Percentiles rank a stretch among this genome's conserved stretches.
These are phyloP conservation scores for Teleogryllus oceanicus DNA, from an alignment of 2,888 invertebrate species.

Conservation along the genomic window DNA sequence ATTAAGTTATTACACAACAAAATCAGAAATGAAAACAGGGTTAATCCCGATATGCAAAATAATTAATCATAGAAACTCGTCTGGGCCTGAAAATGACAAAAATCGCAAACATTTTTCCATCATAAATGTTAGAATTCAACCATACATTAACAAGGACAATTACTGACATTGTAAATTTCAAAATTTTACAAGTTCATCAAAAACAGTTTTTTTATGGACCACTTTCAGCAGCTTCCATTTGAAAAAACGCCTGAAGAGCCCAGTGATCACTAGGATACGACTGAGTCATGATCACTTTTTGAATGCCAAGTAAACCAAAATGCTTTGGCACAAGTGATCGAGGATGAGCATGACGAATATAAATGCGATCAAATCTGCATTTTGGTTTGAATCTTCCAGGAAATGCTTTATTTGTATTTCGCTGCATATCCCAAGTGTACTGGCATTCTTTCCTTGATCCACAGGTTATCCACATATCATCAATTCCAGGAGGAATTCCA, in stretches of 20 bases:
- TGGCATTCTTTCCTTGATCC: slow-evolving; percentile 52
- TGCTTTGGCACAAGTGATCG: slow-evolving; percentile 46
- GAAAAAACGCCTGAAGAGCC: slow-evolving; percentile 49
- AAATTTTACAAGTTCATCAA: too few species aligned
- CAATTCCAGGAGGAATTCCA: slow-evolving; percentile 47
- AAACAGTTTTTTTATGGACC: not conserved
- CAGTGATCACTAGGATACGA: slow-evolving; percentile 58
- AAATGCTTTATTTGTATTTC: slow-evolving; percentile 54
- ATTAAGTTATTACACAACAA: too few species aligned
- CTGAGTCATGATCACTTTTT: slow-evolving; percentile 49
- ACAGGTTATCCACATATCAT: slow-evolving; percentile 54
- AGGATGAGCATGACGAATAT: slow-evolving; percentile 44
- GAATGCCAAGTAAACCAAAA: slow-evolving; percentile 54
- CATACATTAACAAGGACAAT: too few species aligned
- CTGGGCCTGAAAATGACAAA: too few species aligned
- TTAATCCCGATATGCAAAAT: too few species aligned
- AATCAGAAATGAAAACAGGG: too few species aligned
- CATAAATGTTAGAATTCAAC: too few species aligned
- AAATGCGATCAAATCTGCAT: slow-evolving; percentile 55
- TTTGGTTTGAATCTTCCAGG: slow-evolving; percentile 46
- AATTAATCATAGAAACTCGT: too few species aligned
- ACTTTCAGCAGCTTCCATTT: slow-evolving; percentile 30
- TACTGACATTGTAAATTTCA: too few species aligned
- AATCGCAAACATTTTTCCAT: too few species aligned
- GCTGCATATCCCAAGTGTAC: slow-evolving; percentile 57